These are phyloP conservation scores for Malurus leucopterus DNA, from an alignment of 2,797 vertebrate species.

Conservation along the genomic window DNA sequence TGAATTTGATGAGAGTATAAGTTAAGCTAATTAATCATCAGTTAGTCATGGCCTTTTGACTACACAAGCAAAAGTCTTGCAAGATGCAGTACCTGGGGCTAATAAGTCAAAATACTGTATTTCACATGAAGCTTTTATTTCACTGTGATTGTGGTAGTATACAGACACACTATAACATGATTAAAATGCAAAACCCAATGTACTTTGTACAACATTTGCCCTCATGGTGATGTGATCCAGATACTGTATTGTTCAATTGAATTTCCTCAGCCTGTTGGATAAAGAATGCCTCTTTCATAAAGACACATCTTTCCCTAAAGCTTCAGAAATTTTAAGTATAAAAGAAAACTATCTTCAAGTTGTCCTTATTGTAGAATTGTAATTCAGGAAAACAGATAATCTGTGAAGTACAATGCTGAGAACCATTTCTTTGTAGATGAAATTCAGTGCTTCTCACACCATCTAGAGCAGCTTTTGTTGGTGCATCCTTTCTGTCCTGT, in stretches of 20 bases:
- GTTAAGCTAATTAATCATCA: constrained; percentile 34
- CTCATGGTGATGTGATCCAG: background rate
- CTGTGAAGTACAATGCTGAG: background rate
- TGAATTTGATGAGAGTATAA: constrained; percentile 12
- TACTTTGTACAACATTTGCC: background rate
- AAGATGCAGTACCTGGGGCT: background rate
- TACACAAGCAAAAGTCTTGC: background rate
- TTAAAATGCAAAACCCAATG: background rate
- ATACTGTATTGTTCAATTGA: background rate
- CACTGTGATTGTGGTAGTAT: background rate
- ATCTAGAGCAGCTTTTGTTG: background rate
- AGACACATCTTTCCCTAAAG: background rate
- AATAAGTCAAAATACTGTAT: background rate
- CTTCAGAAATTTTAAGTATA: background rate
- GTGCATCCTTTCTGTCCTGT: background rate
- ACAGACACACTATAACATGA: background rate
- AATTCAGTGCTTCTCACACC: background rate
- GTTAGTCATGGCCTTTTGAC: background rate
- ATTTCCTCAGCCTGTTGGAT: background rate
- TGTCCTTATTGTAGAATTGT: background rate
- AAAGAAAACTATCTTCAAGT: background rate
- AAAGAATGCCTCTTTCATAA: background rate
- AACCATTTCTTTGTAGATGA: background rate
- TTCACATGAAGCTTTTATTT: background rate
- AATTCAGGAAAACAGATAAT: background rate